Conservation (phyloP, 53 echinoderm and acorn worm genomes). For the Stichopus horrens region DNA sequence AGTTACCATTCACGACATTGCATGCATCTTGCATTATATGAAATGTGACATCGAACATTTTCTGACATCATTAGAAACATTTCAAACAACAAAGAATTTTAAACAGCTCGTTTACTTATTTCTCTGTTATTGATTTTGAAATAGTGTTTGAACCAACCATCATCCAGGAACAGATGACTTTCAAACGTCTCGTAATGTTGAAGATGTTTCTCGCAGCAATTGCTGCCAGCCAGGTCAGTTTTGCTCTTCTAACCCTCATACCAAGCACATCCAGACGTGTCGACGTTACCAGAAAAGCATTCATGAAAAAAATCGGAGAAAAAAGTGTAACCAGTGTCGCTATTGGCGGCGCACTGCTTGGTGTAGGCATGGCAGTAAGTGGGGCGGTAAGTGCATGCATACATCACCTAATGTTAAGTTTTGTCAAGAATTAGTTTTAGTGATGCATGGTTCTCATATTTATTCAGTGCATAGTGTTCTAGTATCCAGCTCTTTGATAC, state of each 20-base stretch:
- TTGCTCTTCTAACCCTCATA: constrained; percentile 77
- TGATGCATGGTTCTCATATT: no score
- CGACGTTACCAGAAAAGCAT: constrained; percentile 59
- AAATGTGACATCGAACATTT: no score
- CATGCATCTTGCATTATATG: no score
- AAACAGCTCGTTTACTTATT: not conserved
- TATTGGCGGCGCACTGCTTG: constrained; percentile 86
- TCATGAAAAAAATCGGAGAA: constrained; percentile 58
- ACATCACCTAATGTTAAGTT: not conserved
- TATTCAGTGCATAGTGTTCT: no score
- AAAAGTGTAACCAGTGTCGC: constrained; percentile 67
- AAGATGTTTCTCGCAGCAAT: constrained; percentile 94
- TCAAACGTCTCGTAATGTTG: constrained; percentile 81
- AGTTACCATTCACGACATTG: no score
- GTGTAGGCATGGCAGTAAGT: constrained; percentile 82
- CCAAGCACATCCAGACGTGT: constrained; percentile 64
- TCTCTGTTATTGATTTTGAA: not conserved
- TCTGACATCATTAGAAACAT: not conserved
- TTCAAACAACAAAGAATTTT: not conserved
- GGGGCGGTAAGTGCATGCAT: constrained; percentile 72
- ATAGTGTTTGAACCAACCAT: constrained; percentile 86
- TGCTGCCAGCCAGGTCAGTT: constrained; percentile 69
- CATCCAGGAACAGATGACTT: constrained; percentile 90
- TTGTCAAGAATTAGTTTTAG: no score
- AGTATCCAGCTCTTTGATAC: no score